Evolutionary conservation across 2,113 vertebrate species (phyloP).

Genomic region (Scolopax mira): DNA sequence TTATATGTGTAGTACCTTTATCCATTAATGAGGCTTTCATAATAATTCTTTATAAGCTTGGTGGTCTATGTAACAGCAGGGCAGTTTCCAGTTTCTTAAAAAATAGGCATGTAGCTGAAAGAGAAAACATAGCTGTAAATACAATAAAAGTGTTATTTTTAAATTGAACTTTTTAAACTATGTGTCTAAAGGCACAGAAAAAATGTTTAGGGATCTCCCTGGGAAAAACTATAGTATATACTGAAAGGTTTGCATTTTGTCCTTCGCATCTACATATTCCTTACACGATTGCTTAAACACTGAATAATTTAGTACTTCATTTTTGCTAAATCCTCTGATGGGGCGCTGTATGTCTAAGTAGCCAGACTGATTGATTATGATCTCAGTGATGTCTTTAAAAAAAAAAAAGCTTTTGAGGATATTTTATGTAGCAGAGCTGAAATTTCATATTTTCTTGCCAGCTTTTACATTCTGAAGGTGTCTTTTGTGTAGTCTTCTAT

Average conservation of each 20-base stretch:
- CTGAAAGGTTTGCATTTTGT: neutral
- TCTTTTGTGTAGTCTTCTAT: neutral
- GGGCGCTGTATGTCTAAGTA: neutral
- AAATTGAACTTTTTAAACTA: neutral
- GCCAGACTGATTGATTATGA: constrained; percentile 12
- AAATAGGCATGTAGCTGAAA: neutral
- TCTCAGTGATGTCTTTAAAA: neutral
- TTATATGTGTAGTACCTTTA: fast-evolving
- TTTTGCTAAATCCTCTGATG: neutral
- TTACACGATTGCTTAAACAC: neutral
- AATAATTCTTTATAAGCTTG: neutral
- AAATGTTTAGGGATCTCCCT: neutral
- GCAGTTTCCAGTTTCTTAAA: neutral
- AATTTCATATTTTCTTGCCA: neutral
- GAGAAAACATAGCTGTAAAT: neutral
- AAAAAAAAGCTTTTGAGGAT: neutral
- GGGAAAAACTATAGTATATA: neutral
- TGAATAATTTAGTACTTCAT: constrained; percentile 42
- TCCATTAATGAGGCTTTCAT: neutral
- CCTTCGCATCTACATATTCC: neutral
- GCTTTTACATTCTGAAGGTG: neutral
- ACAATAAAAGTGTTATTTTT: neutral
- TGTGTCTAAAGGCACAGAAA: neutral
- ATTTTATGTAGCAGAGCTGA: constrained; percentile 4
- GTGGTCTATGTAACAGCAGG: neutral